Base-by-base conservation (phyloP, 2,113 vertebrate genomes). In the Carollia perspicillata region DNA sequence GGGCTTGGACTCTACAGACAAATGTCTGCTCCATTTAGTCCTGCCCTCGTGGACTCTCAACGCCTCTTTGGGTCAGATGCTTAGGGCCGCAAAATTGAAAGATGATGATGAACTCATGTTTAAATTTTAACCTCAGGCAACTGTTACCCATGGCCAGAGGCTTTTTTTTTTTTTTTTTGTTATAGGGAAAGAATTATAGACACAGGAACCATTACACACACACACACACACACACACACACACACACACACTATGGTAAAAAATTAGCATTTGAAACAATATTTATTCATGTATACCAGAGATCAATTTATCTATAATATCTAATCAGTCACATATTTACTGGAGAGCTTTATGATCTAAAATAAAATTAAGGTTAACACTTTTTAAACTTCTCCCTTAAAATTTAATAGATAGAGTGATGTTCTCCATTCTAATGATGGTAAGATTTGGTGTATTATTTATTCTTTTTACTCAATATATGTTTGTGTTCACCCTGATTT, bases 81-180 rank as follows among this genome's bases (percentile, higher is more conserved):
- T 97, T 86, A 98, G 97, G 95, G 80, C 84, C 84, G 97, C 63
- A 96, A 95, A 98, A 98, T 98, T 97, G 98, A 98, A 98, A 97
- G 97, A 92, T 94, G 93, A 49, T 17, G 86, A 90, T 65, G 77
- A 98, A 95, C 1, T 96, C 97, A 97, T 35, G 51, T 47, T 83
- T 75, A 96, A 49, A 91, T 94, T 96, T 97, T 98, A 97, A 97
- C 94, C 35, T 95, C 94, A 97, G 95, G 89, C 1, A 44, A 96
- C 86, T 95, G 51, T 51, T 89, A 97, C 87, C 40, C 94, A 72
- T 37, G 35, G 20, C 53, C 83, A 94, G 93, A 72, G 85, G 91
- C 78, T 44, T 96, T 60, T 75, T 47, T 9, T 44, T 75, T 75
- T 68, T 44, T 33, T 30, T 30, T 30, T 47, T 33, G 55, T 97